phyloP scores from a whole-genome alignment of 2,888 invertebrate species.

The Pilophorus perplexus region DNA sequence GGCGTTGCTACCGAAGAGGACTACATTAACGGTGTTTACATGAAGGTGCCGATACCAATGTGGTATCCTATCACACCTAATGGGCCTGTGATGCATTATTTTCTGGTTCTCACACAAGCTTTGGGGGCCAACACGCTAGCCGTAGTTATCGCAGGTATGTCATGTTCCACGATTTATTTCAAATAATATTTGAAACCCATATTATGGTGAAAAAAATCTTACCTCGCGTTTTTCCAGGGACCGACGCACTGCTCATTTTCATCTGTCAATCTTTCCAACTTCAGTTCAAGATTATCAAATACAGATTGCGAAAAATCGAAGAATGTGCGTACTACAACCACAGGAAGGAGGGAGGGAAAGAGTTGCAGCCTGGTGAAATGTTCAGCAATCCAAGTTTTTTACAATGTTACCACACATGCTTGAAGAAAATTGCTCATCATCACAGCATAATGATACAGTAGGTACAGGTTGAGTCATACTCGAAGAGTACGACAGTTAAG shows the following conservation, averaged over 20 bases:
- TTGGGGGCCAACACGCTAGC: background rate
- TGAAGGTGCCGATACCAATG: constrained; percentile 7
- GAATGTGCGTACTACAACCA: background rate
- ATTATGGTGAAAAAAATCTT: no score
- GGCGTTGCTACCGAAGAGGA: background rate
- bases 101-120: background rate
- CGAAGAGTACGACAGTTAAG: no score
- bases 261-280: background rate
- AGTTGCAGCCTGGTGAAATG: background rate
- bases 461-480: no score
- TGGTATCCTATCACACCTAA: constrained; percentile 1
- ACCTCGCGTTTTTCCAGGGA: background rate
- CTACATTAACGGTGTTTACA: constrained; percentile 12
- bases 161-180: background rate
- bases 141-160: background rate
- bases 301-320: background rate
- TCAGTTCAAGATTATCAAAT: constrained; percentile 9
- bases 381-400: background rate
- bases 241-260: background rate
- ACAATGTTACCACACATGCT: background rate
- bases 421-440: background rate
- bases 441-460: background rate
- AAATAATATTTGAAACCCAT: no score
- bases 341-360: background rate
- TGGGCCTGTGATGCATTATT: background rate